Evolutionary conservation across 2,113 vertebrate genomes (phyloP).

Genomic region (Puffinus mauretanicus): DNA sequence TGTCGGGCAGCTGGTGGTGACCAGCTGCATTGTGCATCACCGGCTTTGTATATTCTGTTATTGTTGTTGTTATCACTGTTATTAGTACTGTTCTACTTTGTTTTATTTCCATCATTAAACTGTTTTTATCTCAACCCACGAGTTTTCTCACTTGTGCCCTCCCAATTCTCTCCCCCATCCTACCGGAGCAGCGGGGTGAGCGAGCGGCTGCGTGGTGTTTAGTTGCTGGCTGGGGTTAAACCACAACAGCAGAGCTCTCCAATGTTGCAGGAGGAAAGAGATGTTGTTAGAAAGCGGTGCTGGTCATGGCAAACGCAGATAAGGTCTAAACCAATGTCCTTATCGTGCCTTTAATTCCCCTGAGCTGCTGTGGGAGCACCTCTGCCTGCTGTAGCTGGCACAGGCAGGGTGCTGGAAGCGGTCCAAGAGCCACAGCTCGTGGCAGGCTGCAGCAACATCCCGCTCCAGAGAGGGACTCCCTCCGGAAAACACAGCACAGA

Average conservation of each 20-base stretch:
- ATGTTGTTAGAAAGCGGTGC: accelerated
- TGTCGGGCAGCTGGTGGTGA: too few species aligned
- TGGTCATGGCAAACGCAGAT: accelerated
- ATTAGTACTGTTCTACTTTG: too few species aligned
- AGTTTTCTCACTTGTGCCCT: too few species aligned
- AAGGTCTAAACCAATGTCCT: neutral
- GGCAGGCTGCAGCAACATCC: neutral
- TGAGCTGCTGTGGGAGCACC: accelerated
- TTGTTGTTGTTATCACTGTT: too few species aligned
- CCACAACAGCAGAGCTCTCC: neutral
- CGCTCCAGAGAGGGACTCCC: accelerated
- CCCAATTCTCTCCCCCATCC: too few species aligned
- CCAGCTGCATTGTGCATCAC: too few species aligned
- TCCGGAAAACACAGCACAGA: neutral
- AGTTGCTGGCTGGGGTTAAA: too few species aligned
- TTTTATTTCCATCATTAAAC: too few species aligned
- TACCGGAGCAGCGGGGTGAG: too few species aligned
- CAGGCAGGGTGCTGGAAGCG: neutral
- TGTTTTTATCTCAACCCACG: too few species aligned
- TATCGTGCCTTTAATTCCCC: neutral
- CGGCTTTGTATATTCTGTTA: too few species aligned
- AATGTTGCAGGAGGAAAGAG: neutral
- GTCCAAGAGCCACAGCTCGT: neutral
- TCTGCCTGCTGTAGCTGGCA: neutral
- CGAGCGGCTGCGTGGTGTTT: too few species aligned